Conservation (phyloP, 2,888 invertebrate species). For the Lamellibrachia satsuma region DNA sequence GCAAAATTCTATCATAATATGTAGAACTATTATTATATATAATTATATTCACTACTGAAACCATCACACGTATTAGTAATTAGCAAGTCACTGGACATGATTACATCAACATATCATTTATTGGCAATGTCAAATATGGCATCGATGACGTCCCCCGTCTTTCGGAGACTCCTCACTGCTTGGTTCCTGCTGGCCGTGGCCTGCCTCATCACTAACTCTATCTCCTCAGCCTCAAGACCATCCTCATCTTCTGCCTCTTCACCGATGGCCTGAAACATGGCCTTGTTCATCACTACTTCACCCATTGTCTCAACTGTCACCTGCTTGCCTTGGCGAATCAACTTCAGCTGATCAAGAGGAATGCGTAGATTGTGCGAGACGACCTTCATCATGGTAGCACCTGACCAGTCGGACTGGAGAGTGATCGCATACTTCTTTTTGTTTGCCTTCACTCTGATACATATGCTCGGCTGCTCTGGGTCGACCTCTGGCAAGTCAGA, state of each 20-base stretch:
- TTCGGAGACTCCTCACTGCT: constrained; percentile 48
- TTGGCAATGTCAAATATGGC: constrained; percentile 48
- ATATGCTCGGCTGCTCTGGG: not conserved
- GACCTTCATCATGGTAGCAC: constrained; percentile 45
- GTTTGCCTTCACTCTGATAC: constrained; percentile 49
- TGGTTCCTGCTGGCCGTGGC: constrained; percentile 50
- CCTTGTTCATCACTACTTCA: constrained; percentile 43
- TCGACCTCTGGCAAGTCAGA: constrained; percentile 46
- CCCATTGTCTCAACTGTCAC: constrained; percentile 42
- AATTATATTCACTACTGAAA: not conserved
- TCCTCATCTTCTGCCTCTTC: constrained; percentile 49
- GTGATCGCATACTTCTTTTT: constrained; percentile 48
- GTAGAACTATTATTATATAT: not conserved
- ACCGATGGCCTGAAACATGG: constrained; percentile 53
- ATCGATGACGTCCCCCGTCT: constrained; percentile 47
- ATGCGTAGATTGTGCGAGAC: constrained; percentile 45
- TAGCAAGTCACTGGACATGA: not conserved
- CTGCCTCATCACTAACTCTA: constrained; percentile 52
- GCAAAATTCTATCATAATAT: not conserved
- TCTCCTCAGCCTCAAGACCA: constrained; percentile 48
- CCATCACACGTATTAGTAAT: not conserved
- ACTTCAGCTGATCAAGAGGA: constrained; percentile 52
- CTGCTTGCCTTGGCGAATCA: constrained; percentile 55
- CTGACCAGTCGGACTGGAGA: constrained; percentile 48
- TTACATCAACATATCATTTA: constrained; percentile 23